Base-by-base conservation (phyloP, 1,140 invertebrate species). In the Pygmarrhopalites habei region DNA sequence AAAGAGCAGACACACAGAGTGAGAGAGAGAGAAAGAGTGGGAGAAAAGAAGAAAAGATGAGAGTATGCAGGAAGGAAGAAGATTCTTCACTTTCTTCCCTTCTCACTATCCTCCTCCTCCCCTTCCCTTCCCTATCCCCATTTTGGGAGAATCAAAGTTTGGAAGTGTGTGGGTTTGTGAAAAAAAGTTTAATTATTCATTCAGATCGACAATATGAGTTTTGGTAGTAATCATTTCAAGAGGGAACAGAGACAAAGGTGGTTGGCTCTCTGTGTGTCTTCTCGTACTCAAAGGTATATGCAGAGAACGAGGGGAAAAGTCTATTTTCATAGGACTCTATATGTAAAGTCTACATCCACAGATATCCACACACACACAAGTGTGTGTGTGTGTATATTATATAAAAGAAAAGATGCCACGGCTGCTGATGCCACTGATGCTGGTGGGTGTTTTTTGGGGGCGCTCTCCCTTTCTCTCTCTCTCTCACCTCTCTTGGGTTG, bases 161-260 rank as follows among this genome's bases (percentile, higher is more conserved):
- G n/a, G n/a, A n/a, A n/a, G n/a, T n/a, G n/a, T n/a, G n/a, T n/a
- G n/a, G n/a, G n/a, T n/a, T n/a, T 60, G 43, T 43, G 28, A 28
- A 60, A 60, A 60, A 60, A 60, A 60, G 41, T 60, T 60, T 60
- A 60, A 60, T 60, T 60, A 60, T 60, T 60, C 58, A 49, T 46
- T 51, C 58, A 49, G 23, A 15, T 49, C 46, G 23, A 49, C 46
- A 49, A 49, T 49, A 23, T 49, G 46, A 49, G 46, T 49, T 49
- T 7, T 12, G 46, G 46, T 49, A 14, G 46, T 49, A 49, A 49
- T 49, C 46, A 49, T 49, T 49, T 49, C 19, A n/a, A n/a, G n/a
- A n/a, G n/a, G n/a, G n/a, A n/a, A n/a, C n/a, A n/a, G n/a, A n/a
- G n/a, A n/a, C n/a, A n/a, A n/a, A n/a, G n/a, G n/a, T n/a, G n/a